phyloP scores from a whole-genome alignment of 2,113 vertebrate genomes.

The Indri indri region DNA sequence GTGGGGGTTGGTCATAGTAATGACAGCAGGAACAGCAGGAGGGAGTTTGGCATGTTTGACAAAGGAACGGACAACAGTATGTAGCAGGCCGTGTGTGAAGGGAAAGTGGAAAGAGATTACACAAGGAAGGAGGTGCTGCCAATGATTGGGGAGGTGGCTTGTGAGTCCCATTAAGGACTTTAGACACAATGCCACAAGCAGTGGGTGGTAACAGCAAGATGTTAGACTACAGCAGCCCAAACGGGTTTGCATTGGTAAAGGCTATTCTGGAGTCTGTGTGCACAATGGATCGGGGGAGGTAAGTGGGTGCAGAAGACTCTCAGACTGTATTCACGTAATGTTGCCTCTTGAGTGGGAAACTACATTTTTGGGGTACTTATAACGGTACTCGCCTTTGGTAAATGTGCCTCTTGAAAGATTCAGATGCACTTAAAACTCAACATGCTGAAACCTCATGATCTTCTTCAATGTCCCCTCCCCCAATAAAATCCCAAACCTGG shows the following conservation, averaged over 20 bases:
- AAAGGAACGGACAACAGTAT: neutral
- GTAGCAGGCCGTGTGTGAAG: no score
- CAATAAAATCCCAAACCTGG: neutral
- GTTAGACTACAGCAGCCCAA: neutral
- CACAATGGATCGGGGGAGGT: no score
- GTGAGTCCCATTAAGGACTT: neutral
- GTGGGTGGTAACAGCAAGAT: neutral
- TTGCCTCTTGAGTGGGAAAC: neutral
- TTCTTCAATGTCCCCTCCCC: neutral
- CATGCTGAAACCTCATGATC: neutral
- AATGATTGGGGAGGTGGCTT: neutral
- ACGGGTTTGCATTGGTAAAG: neutral
- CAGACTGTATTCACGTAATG: neutral
- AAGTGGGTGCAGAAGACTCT: neutral
- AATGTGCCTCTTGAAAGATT: neutral
- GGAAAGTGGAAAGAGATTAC: neutral
- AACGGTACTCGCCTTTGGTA: neutral
- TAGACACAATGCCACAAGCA: neutral
- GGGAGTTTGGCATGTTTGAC: neutral
- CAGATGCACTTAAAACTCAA: neutral
- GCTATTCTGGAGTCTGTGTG: neutral
- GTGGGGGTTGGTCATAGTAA: neutral
- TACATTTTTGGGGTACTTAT: neutral
- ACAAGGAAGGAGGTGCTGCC: neutral
- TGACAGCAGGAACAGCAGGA: neutral